Evolutionary conservation across 2,888 invertebrate genomes (phyloP).

Genomic region (Gymnoscelis rufifasciata): DNA sequence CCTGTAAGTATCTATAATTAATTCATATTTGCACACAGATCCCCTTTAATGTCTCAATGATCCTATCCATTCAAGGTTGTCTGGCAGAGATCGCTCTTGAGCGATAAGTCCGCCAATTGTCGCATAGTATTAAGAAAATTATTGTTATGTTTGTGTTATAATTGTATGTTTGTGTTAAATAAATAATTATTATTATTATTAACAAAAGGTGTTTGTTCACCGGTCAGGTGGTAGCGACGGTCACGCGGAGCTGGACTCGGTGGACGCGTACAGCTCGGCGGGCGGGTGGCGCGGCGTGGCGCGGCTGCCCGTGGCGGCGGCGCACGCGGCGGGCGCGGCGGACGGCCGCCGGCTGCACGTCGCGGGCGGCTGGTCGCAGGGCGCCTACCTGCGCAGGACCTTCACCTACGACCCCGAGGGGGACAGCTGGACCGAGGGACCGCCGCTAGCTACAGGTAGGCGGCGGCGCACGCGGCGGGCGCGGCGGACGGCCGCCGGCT

Average conservation of each 20-base stretch:
- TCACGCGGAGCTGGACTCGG: slow-evolving; percentile 84
- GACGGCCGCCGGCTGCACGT: slow-evolving; percentile 70
- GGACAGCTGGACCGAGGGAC: slow-evolving; percentile 83
- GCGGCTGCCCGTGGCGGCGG: slow-evolving; percentile 77
- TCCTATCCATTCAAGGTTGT: too few species aligned
- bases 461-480: slow-evolving; percentile 54
- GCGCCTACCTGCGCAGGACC: slow-evolving; percentile 82
- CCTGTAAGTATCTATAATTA: too few species aligned
- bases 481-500: slow-evolving; percentile 82
- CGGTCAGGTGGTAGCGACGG: slow-evolving; percentile 89
- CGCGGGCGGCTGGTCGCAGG: slow-evolving; percentile 82
- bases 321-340: slow-evolving; percentile 85
- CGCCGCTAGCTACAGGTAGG: slow-evolving; percentile 74
- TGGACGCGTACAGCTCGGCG: slow-evolving; percentile 66
- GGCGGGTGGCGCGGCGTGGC: slow-evolving; percentile 64
- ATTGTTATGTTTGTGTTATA: too few species aligned
- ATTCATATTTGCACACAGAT: too few species aligned
- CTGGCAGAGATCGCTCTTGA: too few species aligned
- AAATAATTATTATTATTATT: too few species aligned
- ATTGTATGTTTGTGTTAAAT: too few species aligned
- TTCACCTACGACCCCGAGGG: slow-evolving; percentile 83
- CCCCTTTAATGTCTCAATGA: too few species aligned
- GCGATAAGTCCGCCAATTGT: too few species aligned
- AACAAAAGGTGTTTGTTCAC: too few species aligned
- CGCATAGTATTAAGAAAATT: too few species aligned